Evolutionary conservation across 2,888 invertebrate species (phyloP), one percentile per base, ranked within the genome.

Genomic region (Agrotis ipsilon): DNA sequence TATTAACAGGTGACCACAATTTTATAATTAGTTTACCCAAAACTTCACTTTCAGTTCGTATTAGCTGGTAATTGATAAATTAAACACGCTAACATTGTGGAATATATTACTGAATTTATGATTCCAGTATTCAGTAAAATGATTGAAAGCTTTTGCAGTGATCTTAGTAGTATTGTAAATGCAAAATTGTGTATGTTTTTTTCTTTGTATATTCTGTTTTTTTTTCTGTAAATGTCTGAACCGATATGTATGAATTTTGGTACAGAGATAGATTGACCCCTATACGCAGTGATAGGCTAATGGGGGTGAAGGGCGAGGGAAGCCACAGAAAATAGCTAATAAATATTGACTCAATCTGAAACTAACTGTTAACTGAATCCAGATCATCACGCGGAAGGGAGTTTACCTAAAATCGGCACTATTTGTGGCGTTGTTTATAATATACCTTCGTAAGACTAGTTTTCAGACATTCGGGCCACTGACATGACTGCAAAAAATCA

Each of bases 21-120:
- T 78, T 79, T 72, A 82, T 81, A 81, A 81, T 79, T 64, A 81
- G 79, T 82, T 78, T 78, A 81, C 54, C 43, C 72, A 81, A 78
- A 78, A 79, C 67, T 77, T 78, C 32, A 64, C 72, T 77, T 72
- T 81, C 64, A 55, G 43, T 63, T 27, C 67, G 57, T 65, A 77
- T 79, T 79, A 79, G 78, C 51, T 58, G 27, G 43, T 68, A 77
- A 68, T 78, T 81, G 58, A 65, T 65, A 65, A 77, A 78, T 81
- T 68, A 61, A 48, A 60, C 68, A 57, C 27, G 48, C 66, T 67
- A 64, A 80, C 54, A 64, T 78, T 69, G 61, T 68, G 52, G 60
- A 72, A 49, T 61, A 68, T 77, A 24, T 32, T 51, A 62, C 24
- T 46, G 63, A 58, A 73, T 80, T 80, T 76, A 81, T 62, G n/a